Evolutionary conservation across 1,140 invertebrate genomes (phyloP), one percentile per base, ranked within the genome.

Genomic region (Leptoteleia sp.): DNA sequence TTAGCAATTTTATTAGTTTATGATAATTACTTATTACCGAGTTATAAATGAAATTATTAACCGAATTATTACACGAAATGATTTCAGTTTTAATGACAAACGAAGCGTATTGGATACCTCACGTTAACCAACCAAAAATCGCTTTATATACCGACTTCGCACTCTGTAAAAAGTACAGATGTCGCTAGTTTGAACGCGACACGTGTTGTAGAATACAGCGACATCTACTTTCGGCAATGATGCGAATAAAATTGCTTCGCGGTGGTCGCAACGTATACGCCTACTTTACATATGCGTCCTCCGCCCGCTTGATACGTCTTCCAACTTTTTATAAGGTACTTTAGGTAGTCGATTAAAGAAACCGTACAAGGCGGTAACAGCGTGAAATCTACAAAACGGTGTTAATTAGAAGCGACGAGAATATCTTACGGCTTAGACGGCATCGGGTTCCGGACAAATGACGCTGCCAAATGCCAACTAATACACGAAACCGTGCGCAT

Each of bases 331-430:
- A 80, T 55, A 62, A 76, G 68, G 50, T 77, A 80, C 78, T 76
- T 80, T 80, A 67, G 61, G 68, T 59, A 52, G 68, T 61, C 68
- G 78, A 80, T 80, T 80, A 80, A 76, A 72, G 72, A 77, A 77
- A 80, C 45, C 75, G 57, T 80, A 80, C 68, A 76, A 73, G 79
- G 68, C 64, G 73, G 68, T 73, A 80, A 80, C 79, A 80, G 79
- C 79, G 79, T 77, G 79, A 80, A 76, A 77, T 77, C 73, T 77
- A 73, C 79, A 80, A 80, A 80, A 80, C 64, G 73, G 79, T 77
- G 79, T 80, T 80, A 77, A 76, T 80, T 77, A 77, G 73, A 80
- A 76, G 76, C 61, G 73, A 76, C 73, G 65, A 67, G 70, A 75
- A 75, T 70, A 80, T 67, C 43, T 68, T 54, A 65, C 27, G 25